Conservation (phyloP, 2,113 vertebrate species). For the Nannobrachium achirus region DNA sequence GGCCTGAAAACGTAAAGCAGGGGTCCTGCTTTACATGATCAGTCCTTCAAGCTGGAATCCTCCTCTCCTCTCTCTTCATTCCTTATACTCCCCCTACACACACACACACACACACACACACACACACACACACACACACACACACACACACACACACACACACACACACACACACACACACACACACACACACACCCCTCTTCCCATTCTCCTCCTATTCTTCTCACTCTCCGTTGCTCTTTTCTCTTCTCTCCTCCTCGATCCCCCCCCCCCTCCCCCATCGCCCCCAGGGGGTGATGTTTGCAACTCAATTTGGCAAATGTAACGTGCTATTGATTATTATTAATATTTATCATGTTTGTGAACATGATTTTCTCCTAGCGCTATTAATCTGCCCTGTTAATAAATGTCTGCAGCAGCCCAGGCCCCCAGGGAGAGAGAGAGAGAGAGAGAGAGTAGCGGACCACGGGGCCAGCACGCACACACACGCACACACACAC, state of each 20-base stretch:
- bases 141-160: too few relatives aligned
- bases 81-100: too few relatives aligned
- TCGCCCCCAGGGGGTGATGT: conserved; percentile 74
- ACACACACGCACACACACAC: conserved; percentile 43
- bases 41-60: too few relatives aligned
- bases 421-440: conserved; percentile 67
- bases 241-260: conserved; percentile 15
- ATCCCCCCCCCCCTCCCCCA: conserved; percentile 5
- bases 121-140: too few relatives aligned
- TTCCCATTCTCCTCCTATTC: neutral
- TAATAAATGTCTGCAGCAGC: conserved; percentile 84
- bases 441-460: conserved; percentile 66
- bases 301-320: conserved; percentile 82
- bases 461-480: conserved; percentile 81
- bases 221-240: conserved; percentile 14
- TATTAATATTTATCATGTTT: conserved; percentile 94
- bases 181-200: neutral
- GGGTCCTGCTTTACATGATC: too few relatives aligned
- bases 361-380: conserved; percentile 81
- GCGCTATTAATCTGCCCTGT: conserved; percentile 90
- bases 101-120: too few relatives aligned
- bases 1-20: too few relatives aligned
- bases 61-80: too few relatives aligned
- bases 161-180: neutral
- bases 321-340: conserved; percentile 90